Conservation (phyloP, 2,888 invertebrate genomes). For the Cheilosia soror region DNA sequence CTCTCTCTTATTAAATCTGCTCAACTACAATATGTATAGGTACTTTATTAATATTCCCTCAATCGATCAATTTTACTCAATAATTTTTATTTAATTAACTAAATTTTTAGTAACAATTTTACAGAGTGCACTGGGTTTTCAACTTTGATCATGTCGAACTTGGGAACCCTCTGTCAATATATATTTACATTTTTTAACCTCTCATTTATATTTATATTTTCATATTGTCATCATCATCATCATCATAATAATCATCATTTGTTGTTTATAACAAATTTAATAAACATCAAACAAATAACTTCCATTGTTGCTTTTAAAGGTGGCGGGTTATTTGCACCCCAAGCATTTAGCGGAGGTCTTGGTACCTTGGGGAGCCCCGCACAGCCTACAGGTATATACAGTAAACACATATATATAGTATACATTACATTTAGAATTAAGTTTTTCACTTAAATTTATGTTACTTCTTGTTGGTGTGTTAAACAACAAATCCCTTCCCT, state of each 20-base stretch:
- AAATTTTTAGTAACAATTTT: too few relatives aligned
- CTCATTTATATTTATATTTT: slow-evolving; percentile 17
- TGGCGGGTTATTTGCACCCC: slow-evolving; percentile 84
- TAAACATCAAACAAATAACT: slow-evolving; percentile 48
- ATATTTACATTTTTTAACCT: background rate
- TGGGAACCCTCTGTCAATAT: background rate
- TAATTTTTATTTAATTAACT: too few relatives aligned
- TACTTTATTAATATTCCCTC: too few relatives aligned
- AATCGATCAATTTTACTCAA: too few relatives aligned
- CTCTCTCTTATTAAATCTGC: too few relatives aligned
- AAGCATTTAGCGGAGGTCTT: slow-evolving; percentile 81
- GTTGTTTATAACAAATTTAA: slow-evolving; percentile 53
- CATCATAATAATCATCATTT: slow-evolving; percentile 1
- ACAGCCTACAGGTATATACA: slow-evolving; percentile 77
- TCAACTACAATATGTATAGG: too few relatives aligned
- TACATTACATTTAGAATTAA: slow-evolving; percentile 27
- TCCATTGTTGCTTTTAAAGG: slow-evolving; percentile 75
- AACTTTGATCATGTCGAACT: too few relatives aligned
- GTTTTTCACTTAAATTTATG: background rate
- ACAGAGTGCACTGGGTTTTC: too few relatives aligned
- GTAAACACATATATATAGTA: slow-evolving; percentile 1
- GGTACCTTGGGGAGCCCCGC: slow-evolving; percentile 84
- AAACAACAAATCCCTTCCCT: background rate
- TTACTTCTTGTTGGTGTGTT: background rate
- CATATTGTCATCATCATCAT: slow-evolving; percentile 18